These are phyloP conservation scores for Linurgus olivaceus DNA, from an alignment of 2,797 vertebrate genomes.

Conservation along the genomic window DNA sequence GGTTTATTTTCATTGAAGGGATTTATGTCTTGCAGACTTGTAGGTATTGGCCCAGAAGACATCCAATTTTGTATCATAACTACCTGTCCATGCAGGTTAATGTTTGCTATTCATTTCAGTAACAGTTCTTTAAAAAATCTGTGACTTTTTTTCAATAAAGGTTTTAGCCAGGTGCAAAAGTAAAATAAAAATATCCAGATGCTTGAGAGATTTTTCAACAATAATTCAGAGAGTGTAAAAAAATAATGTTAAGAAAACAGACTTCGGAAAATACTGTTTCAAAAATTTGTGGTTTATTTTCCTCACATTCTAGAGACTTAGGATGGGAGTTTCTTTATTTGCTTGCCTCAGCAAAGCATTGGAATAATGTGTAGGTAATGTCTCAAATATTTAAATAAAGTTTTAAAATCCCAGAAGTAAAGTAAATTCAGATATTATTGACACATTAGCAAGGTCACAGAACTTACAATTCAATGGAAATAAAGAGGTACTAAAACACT, in stretches of 20 bases:
- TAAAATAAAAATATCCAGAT: not conserved
- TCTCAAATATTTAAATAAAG: conserved; percentile 11
- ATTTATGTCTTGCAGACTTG: not conserved
- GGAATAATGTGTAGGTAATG: not conserved
- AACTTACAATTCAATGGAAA: not conserved
- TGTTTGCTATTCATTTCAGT: not conserved
- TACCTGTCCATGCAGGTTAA: not conserved
- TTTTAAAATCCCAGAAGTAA: conserved; percentile 17
- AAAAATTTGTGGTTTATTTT: not conserved
- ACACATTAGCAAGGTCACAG: not conserved
- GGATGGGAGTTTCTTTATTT: not conserved
- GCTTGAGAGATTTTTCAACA: not conserved
- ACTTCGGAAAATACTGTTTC: not conserved
- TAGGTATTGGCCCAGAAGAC: not conserved
- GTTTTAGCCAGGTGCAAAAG: not conserved
- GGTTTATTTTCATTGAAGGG: too few species aligned
- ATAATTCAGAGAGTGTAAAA: not conserved
- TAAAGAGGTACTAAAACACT: not conserved
- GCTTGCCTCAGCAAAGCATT: not conserved
- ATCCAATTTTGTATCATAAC: not conserved
- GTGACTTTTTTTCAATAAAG: not conserved
- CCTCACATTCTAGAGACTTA: not conserved
- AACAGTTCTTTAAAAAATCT: not conserved
- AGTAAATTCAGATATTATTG: conserved; percentile 19
- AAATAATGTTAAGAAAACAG: not conserved